phyloP scores from a whole-genome alignment of 2,888 invertebrate genomes.

The Hyalella azteca region DNA sequence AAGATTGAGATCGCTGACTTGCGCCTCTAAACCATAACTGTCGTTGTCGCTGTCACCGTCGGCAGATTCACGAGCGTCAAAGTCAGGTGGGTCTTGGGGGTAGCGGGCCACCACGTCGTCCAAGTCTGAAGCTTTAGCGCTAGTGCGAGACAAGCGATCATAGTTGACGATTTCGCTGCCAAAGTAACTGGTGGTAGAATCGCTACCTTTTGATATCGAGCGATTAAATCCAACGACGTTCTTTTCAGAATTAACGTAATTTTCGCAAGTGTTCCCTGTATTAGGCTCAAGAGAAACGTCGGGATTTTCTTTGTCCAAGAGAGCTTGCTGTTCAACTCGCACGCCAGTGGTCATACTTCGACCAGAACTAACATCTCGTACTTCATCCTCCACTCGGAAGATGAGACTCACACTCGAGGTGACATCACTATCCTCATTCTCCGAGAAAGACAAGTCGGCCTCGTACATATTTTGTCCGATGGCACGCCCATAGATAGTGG shows the following conservation, averaged over 20 bases:
- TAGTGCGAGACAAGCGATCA: constrained; percentile 5
- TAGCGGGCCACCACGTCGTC: not conserved
- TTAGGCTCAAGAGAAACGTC: no score
- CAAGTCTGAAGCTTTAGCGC: constrained; percentile 12
- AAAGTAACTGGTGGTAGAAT: constrained; percentile 21
- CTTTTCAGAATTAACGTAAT: not conserved
- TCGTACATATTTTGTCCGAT: not conserved
- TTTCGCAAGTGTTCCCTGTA: not conserved
- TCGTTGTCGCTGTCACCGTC: constrained; percentile 15
- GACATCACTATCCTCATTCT: not conserved
- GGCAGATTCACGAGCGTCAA: not conserved
- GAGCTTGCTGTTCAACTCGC: not conserved
- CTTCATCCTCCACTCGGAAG: not conserved
- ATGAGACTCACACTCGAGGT: not conserved
- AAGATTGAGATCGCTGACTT: not conserved
- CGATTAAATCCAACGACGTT: not conserved
- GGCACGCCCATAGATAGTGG: not conserved
- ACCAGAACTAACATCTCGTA: not conserved
- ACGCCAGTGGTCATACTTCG: not conserved
- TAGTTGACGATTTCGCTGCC: constrained; percentile 28
- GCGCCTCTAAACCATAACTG: not conserved
- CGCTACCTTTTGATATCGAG: constrained; percentile 27
- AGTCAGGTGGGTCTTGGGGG: not conserved
- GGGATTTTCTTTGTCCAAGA: not conserved
- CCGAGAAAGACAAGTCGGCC: not conserved